These are phyloP conservation scores for Callyntrura guangdongensis DNA, from an alignment of 2,888 invertebrate species.

Conservation along the genomic window DNA sequence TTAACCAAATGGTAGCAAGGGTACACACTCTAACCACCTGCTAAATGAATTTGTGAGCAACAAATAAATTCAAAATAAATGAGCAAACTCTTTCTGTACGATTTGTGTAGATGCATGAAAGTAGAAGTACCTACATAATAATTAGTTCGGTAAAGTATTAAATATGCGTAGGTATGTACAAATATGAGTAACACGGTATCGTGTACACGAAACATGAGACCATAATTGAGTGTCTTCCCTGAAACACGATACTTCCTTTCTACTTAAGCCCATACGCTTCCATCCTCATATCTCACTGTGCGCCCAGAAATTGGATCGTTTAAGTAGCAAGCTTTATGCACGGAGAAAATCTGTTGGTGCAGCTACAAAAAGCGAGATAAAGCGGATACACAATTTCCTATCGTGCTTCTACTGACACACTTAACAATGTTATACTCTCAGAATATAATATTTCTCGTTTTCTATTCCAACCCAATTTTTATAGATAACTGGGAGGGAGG, in stretches of 20 bases:
- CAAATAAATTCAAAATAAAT: conserved; percentile 9
- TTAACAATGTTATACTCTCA: conserved; percentile 40
- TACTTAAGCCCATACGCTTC: not conserved
- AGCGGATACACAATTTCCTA: conserved; percentile 72
- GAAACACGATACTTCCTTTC: conserved; percentile 77
- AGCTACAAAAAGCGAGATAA: conserved; percentile 28
- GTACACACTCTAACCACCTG: conserved; percentile 14
- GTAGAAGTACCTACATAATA: not conserved
- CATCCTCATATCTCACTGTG: conserved; percentile 64
- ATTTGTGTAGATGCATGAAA: not conserved
- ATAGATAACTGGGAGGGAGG: not conserved
- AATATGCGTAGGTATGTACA: not conserved
- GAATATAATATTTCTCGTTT: conserved; percentile 31
- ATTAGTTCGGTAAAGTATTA: not conserved
- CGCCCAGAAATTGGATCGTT: conserved; percentile 72
- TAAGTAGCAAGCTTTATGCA: conserved; percentile 66
- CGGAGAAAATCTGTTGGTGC: conserved; percentile 58
- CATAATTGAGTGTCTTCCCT: conserved; percentile 75
- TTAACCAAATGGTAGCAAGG: not conserved
- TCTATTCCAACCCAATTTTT: conserved; percentile 32
- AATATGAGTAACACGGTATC: conserved; percentile 17
- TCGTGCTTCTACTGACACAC: conserved; percentile 76
- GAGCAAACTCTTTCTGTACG: not conserved
- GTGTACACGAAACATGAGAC: conserved; percentile 59
- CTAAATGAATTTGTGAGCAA: not conserved